A percentile compares a stretch with the other conserved stretches of the same genome.
Evolutionary conservation across 2,797 vertebrate genomes (phyloP).

Genomic region (Euthynnus affinis): DNA sequence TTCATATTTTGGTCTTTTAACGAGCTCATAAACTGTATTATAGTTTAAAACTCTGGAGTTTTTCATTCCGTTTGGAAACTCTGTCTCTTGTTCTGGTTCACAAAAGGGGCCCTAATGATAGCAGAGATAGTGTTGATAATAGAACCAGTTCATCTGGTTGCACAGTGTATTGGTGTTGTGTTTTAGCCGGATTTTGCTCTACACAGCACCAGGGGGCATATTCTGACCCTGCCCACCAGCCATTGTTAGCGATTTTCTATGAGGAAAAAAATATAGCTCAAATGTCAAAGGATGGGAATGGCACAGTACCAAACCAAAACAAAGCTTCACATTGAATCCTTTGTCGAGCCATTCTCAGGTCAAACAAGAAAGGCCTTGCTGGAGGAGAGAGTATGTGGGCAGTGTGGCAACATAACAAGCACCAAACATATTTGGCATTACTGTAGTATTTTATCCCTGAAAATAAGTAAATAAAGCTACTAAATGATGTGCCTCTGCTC

Average conservation of each 20-base stretch:
- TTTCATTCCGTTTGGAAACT: conserved; percentile 22
- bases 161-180: conserved; percentile 47
- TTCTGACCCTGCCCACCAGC: conserved; percentile 72
- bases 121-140: conserved; percentile 42
- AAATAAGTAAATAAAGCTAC: conserved; percentile 17
- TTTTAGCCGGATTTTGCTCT: conserved; percentile 48
- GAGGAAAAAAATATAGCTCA: conserved; percentile 71
- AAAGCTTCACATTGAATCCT: conserved; percentile 79
- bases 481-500: conserved; percentile 15
- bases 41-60: neutral
- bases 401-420: conserved; percentile 56
- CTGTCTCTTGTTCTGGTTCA: conserved; percentile 17
- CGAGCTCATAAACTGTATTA: neutral
- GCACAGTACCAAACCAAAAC: conserved; percentile 79
- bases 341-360: conserved; percentile 76
- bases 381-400: conserved; percentile 70
- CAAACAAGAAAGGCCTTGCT: conserved; percentile 75
- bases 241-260: conserved; percentile 79
- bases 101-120: conserved; percentile 37
- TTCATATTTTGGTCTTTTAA: neutral
- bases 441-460: conserved; percentile 67
- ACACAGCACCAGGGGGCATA: conserved; percentile 65
- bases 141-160: conserved; percentile 77
- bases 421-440: conserved; percentile 70
- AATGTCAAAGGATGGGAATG: conserved; percentile 85